Conservation (phyloP, 2,888 invertebrate species). For the Eupithecia pulchellata region DNA sequence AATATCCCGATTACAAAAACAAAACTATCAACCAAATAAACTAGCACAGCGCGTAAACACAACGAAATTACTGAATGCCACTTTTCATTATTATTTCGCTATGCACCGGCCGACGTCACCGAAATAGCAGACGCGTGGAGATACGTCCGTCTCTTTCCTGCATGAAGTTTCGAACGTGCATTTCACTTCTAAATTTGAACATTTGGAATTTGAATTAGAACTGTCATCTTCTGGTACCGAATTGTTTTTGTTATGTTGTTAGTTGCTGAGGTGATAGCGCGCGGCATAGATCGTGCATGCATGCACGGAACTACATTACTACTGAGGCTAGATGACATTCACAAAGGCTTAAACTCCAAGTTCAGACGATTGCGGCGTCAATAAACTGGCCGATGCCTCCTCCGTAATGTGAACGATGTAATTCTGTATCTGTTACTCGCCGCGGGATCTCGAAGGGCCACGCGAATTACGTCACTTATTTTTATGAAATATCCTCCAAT, state of each 20-base stretch:
- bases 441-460: conserved; percentile 39
- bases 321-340: conserved; percentile 84
- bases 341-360: conserved; percentile 78
- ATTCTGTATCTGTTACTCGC: conserved; percentile 63
- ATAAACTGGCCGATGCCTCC: conserved; percentile 69
- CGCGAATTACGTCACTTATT: conserved; percentile 47
- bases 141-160: conserved; percentile 72
- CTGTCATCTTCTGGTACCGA: conserved; percentile 58
- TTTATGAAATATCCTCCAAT: conserved; percentile 50
- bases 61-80: conserved; percentile 83
- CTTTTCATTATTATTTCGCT: conserved; percentile 85
- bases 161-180: conserved; percentile 60
- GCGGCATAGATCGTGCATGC: conserved; percentile 66
- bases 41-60: conserved; percentile 85
- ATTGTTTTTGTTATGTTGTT: conserved; percentile 53
- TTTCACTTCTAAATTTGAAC: conserved; percentile 71
- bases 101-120: conserved; percentile 82
- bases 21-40: conserved; percentile 74
- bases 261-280: conserved; percentile 47
- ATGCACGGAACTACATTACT: conserved; percentile 71
- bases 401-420: conserved; percentile 64
- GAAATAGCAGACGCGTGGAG: conserved; percentile 70
- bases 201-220: conserved; percentile 64
- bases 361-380: conserved; percentile 78
- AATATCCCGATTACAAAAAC: conserved; percentile 53